Conservation (phyloP, 2,797 vertebrate genomes). For the Uromys caudimaculatus region DNA sequence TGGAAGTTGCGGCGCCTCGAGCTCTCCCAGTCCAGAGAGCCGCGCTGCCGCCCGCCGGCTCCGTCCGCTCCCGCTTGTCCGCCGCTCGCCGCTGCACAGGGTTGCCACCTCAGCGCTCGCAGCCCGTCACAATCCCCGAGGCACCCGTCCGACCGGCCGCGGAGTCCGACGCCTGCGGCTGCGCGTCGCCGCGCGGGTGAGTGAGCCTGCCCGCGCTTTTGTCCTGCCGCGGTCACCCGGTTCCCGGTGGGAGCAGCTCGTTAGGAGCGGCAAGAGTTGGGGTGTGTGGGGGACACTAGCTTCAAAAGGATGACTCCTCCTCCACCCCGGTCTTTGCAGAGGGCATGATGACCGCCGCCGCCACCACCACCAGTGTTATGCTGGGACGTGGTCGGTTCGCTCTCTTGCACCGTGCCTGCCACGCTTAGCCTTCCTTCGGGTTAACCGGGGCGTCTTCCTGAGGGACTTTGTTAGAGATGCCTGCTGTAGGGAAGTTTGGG, state of each 20-base stretch:
- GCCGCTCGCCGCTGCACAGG: background rate
- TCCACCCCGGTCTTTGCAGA: background rate
- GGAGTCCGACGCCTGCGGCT: constrained; percentile 29
- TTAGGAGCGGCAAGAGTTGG: background rate
- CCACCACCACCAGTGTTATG: background rate
- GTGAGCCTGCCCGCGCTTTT: constrained; percentile 74
- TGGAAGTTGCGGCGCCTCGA: background rate
- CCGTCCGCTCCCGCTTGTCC: background rate
- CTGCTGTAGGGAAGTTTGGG: constrained; percentile 18
- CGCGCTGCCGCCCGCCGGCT: background rate
- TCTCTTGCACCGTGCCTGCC: background rate
- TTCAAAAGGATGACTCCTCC: background rate
- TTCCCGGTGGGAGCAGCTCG: background rate
- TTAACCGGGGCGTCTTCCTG: background rate
- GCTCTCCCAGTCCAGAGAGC: background rate
- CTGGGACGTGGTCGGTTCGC: background rate
- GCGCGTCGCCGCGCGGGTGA: constrained; percentile 60
- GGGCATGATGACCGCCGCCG: background rate
- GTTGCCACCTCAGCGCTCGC: background rate
- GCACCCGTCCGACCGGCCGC: background rate
- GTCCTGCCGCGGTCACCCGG: constrained; percentile 40
- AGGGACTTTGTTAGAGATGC: background rate
- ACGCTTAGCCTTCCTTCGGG: background rate
- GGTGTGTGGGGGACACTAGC: background rate
- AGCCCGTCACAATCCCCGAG: background rate